phyloP scores from a whole-genome alignment of 2,797 vertebrate species.

The Miichthys miiuy region DNA sequence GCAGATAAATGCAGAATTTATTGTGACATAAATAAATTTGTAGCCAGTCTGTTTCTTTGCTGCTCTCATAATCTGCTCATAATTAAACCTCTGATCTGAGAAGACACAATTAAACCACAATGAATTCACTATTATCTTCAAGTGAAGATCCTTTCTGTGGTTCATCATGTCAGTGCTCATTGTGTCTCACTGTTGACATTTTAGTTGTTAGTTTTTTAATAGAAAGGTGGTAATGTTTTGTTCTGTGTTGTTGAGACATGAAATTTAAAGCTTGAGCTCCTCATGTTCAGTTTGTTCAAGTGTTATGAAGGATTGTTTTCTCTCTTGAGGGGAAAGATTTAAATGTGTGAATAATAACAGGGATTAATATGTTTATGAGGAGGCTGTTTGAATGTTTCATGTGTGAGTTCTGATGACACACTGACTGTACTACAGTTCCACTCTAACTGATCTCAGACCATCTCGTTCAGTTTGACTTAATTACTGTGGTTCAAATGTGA shows the following conservation, averaged over 20 bases:
- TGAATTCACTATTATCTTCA: background rate
- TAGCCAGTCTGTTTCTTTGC: too few relatives aligned
- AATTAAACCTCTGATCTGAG: constrained; percentile 24
- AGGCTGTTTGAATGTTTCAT: background rate
- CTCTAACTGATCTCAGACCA: background rate
- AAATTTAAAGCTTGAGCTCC: background rate
- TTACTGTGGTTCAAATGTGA: background rate
- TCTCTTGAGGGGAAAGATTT: background rate
- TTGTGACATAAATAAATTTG: constrained; percentile 16
- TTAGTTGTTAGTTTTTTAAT: background rate
- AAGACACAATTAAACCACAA: background rate
- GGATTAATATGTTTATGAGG: background rate
- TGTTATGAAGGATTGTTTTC: too few relatives aligned
- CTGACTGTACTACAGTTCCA: fast-evolving
- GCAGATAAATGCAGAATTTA: constrained; percentile 24
- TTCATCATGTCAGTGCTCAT: background rate
- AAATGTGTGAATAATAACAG: background rate
- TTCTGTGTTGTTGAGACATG: background rate
- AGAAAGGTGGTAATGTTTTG: background rate
- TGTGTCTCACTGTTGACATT: background rate
- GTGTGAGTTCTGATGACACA: background rate
- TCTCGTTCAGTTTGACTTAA: background rate
- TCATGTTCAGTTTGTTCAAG: background rate
- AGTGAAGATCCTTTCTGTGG: background rate
- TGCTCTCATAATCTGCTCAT: constrained; percentile 21